A percentile compares a stretch with the other conserved stretches of the same genome.
phyloP scores from a whole-genome alignment of 2,113 vertebrate genomes.

The Sula dactylatra region DNA sequence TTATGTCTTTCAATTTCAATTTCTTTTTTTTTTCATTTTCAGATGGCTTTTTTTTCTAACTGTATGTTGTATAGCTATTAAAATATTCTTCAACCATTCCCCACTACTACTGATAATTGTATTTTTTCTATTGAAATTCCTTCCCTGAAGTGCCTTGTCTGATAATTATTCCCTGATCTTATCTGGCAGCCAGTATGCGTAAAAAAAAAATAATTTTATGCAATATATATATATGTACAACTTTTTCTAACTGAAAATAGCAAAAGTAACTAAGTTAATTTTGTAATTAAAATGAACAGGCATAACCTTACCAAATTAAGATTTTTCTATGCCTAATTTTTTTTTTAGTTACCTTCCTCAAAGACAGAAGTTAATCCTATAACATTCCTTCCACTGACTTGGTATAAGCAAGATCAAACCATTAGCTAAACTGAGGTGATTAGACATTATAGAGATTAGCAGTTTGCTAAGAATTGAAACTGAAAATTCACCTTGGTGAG shows the following conservation, averaged over 20 bases:
- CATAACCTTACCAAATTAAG: not conserved
- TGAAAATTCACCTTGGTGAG: not conserved
- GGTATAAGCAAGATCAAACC: not conserved
- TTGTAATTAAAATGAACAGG: not conserved
- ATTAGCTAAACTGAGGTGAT: not conserved
- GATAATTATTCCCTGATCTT: not conserved
- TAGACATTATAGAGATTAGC: not conserved
- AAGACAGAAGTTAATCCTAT: not conserved
- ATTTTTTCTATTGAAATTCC: not conserved
- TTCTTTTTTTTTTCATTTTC: not conserved
- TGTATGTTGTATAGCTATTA: not conserved
- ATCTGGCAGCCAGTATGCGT: not conserved
- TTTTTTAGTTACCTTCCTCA: not conserved
- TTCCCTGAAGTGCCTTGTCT: not conserved
- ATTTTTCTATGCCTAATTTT: not conserved
- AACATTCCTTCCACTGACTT: not conserved
- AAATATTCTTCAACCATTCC: not conserved
- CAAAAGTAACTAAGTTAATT: not conserved
- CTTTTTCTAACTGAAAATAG: not conserved
- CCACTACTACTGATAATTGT: not conserved
- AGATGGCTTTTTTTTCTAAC: not conserved
- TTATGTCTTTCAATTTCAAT: not conserved
- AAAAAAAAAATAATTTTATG: not conserved
- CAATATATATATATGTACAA: not conserved
- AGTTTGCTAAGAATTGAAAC: not conserved